phyloP scores from a whole-genome alignment of 2,888 invertebrate species.

The Cataglyphis cursor region DNA sequence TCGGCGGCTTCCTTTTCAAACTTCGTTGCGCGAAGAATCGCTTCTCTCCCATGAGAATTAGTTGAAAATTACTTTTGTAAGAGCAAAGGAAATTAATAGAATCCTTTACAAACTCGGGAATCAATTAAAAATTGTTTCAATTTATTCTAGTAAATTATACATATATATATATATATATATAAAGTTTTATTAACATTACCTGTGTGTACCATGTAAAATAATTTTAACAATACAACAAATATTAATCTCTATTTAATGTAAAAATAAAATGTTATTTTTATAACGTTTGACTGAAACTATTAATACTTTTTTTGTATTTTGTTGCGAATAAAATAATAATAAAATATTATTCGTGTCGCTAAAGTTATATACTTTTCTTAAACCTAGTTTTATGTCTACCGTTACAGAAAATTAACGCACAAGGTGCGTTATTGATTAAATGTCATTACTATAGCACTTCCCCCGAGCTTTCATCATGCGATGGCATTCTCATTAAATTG shows the following conservation, averaged over 20 bases:
- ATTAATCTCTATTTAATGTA: not conserved
- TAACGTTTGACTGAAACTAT: not conserved
- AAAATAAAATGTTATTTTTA: slow-evolving; percentile 8
- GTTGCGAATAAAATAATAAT: not conserved
- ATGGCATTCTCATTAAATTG: slow-evolving; percentile 52
- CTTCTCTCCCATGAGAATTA: not conserved
- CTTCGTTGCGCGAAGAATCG: slow-evolving; percentile 4
- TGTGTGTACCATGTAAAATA: not conserved
- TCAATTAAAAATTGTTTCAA: slow-evolving; percentile 9
- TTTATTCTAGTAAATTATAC: not conserved
- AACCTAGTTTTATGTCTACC: slow-evolving; percentile 8
- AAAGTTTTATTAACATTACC: not conserved
- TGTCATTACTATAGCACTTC: slow-evolving; percentile 38
- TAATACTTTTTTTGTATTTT: not conserved
- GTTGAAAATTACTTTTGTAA: slow-evolving; percentile 19
- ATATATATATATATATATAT: not conserved
- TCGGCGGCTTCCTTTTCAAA: slow-evolving; percentile 9
- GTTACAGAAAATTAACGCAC: slow-evolving; percentile 13
- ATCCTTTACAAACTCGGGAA: not conserved
- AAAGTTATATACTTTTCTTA: slow-evolving; percentile 4
- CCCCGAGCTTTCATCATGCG: slow-evolving; percentile 34
- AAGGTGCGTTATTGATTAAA: slow-evolving; percentile 30
- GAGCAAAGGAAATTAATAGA: not conserved
- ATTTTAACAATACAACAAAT: not conserved
- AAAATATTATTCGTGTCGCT: not conserved